Conservation (phyloP, 2,888 invertebrate genomes). For the Odontocerum albicorne region DNA sequence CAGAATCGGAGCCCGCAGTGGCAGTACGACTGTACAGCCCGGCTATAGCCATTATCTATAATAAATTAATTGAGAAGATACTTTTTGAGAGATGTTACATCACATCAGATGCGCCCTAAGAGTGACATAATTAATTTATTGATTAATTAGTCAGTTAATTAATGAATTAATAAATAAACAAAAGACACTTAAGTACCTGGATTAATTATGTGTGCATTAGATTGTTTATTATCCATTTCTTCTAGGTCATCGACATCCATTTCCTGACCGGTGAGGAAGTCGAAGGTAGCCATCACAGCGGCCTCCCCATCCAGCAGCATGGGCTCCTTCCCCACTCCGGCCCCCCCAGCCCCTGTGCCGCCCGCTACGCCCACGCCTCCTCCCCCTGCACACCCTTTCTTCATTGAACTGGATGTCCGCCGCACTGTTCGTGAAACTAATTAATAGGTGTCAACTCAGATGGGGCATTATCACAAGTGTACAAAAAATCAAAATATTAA, state of each 20-base stretch:
- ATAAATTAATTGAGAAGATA: too few species aligned
- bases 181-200: conserved; percentile 16
- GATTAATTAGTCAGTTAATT: too few species aligned
- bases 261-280: conserved; percentile 84
- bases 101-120: too few species aligned
- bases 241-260: conserved; percentile 92
- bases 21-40: too few species aligned
- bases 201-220: conserved; percentile 50
- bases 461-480: too few species aligned
- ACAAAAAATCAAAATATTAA: too few species aligned
- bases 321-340: conserved; percentile 41
- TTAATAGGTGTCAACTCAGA: too few species aligned
- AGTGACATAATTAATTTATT: too few species aligned
- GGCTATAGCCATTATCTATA: too few species aligned
- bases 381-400: conserved; percentile 41
- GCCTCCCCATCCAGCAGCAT: conserved; percentile 82
- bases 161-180: too few species aligned
- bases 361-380: conserved; percentile 54
- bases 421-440: too few species aligned
- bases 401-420: conserved; percentile 24
- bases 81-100: not conserved
- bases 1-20: too few species aligned
- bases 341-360: conserved; percentile 36
- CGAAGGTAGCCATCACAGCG: conserved; percentile 95
- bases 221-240: conserved; percentile 66